Evolutionary conservation across 2,888 invertebrate genomes (phyloP), one percentile per base, ranked within the genome.

Genomic region (Muschampia plurimacula): DNA sequence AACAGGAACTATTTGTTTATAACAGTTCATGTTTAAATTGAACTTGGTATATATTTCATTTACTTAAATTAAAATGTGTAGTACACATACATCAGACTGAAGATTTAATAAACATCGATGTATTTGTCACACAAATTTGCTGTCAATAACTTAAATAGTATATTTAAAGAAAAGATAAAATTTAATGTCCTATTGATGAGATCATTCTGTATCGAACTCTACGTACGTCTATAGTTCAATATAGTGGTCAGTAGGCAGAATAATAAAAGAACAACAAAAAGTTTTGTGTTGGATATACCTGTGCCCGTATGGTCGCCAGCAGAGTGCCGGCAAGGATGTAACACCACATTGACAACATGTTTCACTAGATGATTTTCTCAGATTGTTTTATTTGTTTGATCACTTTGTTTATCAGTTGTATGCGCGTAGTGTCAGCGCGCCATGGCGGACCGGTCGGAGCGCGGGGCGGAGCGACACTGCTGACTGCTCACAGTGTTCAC

Each of bases 381-480:
- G 69, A 60, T 64, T 46, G 63, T 63, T 66, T 72, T 49, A 12
- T 81, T 79, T n/a, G n/a, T n/a, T n/a, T n/a, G n/a, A 81, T 77
- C 82, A 83, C 81, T 84, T 81, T 79, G 79, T 82, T 79, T 77
- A 75, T 76, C 71, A 74, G 13, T 55, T 15, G 74, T 74, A 65
- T 78, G 77, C 80, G 79, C 75, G 77, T 74, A 78, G 77, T 82
- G 83, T 90, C 83, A 92, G 83, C 84, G 88, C 86, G 81, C 72
- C 84, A 92, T 93, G 84, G 86, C 87, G 88, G 86, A 86, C 88
- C 88, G 88, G 82, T 86, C 87, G 82, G 83, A 73, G 84, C 89
- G 90, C 89, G 88, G 84, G 83, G 83, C 86, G 83, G 82, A 88
- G 86, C 87, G 84, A 88, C 89, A 94, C 93, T 93, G 93, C 80